Percentiles rank a stretch among this genome's conserved stretches.
Evolutionary conservation across 2,888 invertebrate genomes (phyloP).

Genomic region (Tipula unca): DNA sequence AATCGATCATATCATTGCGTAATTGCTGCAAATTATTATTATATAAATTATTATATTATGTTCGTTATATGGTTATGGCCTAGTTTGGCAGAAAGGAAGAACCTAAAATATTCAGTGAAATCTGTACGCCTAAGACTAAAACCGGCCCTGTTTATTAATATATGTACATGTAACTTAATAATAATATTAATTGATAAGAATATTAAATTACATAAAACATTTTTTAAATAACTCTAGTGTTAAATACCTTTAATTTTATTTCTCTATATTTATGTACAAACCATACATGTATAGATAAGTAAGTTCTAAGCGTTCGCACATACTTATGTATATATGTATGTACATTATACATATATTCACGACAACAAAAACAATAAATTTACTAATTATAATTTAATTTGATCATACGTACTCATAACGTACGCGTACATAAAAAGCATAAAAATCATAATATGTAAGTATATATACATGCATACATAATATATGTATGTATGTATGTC

Average conservation of each 20-base stretch:
- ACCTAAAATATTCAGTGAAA: too few relatives aligned
- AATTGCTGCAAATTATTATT: too few relatives aligned
- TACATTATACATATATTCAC: too few relatives aligned
- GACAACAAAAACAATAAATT: neutral
- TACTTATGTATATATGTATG: too few relatives aligned
- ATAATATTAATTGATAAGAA: neutral
- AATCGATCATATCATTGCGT: too few relatives aligned
- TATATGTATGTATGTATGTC: neutral
- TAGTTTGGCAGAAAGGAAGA: too few relatives aligned
- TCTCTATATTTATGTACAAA: neutral
- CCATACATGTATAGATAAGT: neutral
- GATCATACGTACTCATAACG: neutral
- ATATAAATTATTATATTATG: too few relatives aligned
- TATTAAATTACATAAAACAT: neutral
- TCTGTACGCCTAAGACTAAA: neutral
- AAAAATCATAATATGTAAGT: neutral
- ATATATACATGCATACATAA: neutral
- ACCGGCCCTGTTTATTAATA: neutral
- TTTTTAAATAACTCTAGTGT: neutral
- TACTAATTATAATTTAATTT: constrained; percentile 14
- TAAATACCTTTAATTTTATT: neutral
- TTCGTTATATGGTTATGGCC: too few relatives aligned
- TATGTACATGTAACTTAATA: neutral
- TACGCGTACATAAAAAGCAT: neutral
- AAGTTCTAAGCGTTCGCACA: neutral